Evolutionary conservation across 2,113 vertebrate species (phyloP).

Genomic region (Anoura caudifer): DNA sequence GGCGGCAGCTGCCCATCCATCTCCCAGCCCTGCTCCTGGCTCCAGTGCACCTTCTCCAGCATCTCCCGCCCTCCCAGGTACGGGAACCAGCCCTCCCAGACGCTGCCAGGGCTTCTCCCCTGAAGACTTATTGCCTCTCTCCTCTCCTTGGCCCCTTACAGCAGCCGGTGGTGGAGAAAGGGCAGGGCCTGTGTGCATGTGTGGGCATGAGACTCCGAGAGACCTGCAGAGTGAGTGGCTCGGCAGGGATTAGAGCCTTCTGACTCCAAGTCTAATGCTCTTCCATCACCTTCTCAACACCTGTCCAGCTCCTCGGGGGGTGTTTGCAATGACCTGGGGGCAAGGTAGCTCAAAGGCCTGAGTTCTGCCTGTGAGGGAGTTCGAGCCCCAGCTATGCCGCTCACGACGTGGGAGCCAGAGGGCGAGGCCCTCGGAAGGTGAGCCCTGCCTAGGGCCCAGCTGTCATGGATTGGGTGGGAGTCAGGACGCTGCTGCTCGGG

Average conservation of each 20-base stretch:
- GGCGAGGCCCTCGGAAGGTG: not conserved
- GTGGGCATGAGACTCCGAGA: not conserved
- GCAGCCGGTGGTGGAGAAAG: not conserved
- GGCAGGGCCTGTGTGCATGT: not conserved
- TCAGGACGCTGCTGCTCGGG: not conserved
- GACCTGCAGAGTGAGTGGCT: not conserved
- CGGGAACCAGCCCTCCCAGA: not conserved
- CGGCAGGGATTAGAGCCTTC: not conserved
- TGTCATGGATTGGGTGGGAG: accelerated
- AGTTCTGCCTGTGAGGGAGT: not conserved
- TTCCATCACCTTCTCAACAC: not conserved
- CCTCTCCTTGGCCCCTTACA: not conserved
- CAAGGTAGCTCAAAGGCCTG: not conserved
- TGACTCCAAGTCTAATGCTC: accelerated
- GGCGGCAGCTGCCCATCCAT: not conserved
- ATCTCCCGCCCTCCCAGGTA: no score
- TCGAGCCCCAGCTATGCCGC: not conserved
- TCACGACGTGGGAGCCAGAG: not conserved
- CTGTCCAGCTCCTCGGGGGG: not conserved
- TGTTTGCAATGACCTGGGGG: not conserved
- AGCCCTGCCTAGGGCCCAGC: accelerated
- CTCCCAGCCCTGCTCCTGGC: not conserved
- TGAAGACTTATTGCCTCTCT: not conserved
- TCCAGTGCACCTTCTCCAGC: not conserved
- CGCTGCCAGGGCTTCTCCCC: not conserved